phyloP scores from a whole-genome alignment of 1,140 invertebrate genomes.

The Mylabris phalerata region DNA sequence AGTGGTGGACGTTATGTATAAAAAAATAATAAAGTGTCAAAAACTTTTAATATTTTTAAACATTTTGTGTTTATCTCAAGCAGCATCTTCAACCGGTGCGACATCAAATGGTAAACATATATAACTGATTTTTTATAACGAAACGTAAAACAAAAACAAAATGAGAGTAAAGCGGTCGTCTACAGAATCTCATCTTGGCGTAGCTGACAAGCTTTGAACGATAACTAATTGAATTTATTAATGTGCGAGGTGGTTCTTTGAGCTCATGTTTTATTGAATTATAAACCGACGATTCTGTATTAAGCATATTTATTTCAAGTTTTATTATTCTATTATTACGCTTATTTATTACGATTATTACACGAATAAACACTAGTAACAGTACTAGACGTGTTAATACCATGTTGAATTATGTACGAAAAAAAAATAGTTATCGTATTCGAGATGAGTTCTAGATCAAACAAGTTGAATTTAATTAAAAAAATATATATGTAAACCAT shows the following conservation, averaged over 20 bases:
- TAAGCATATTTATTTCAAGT: conserved; percentile 8
- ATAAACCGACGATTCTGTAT: conserved; percentile 9
- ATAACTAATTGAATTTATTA: conserved; percentile 15
- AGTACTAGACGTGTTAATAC: too few relatives aligned
- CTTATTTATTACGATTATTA: too few relatives aligned
- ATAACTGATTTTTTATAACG: not conserved
- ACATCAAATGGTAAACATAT: conserved; percentile 30
- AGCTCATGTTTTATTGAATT: conserved; percentile 12
- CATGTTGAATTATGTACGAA: too few relatives aligned
- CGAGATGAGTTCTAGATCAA: not conserved
- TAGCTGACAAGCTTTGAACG: conserved; percentile 27
- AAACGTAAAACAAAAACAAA: too few relatives aligned
- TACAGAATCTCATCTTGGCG: conserved; percentile 30
- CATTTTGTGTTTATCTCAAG: conserved; percentile 18
- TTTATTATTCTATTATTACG: conserved; percentile 8
- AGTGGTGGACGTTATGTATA: conserved; percentile 2
- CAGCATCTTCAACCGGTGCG: conserved; percentile 24
- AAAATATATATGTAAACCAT: not conserved
- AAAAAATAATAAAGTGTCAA: conserved; percentile 9
- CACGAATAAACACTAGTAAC: too few relatives aligned
- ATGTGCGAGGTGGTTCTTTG: conserved; percentile 14
- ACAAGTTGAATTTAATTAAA: conserved; percentile 10
- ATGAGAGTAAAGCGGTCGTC: conserved; percentile 16
- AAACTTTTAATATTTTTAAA: conserved; percentile 18
- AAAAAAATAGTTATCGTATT: too few relatives aligned